These are phyloP conservation scores for Acropternis orthonyx DNA, from an alignment of 2,797 vertebrate species.

Conservation along the genomic window DNA sequence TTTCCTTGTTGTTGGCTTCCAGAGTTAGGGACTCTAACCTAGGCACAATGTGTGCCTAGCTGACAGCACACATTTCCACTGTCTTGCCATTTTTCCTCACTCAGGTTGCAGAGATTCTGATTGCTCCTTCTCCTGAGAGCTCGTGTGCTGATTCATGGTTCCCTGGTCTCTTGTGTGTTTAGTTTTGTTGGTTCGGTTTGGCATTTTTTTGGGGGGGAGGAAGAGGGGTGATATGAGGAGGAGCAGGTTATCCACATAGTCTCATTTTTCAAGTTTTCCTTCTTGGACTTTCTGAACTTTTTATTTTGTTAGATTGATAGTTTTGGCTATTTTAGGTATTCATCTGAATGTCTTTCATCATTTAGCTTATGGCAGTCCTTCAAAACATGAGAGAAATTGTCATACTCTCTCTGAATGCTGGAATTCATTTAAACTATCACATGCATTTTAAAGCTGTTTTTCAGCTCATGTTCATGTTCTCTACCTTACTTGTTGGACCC, in stretches of 20 bases:
- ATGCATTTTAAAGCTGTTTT: not conserved
- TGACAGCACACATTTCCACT: not conserved
- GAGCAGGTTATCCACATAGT: not conserved
- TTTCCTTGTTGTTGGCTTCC: not conserved
- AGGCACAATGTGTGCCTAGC: too few relatives aligned
- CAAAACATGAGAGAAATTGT: not conserved
- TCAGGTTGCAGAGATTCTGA: not conserved
- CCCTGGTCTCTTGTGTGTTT: not conserved
- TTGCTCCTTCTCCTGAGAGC: not conserved
- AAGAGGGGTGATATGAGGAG: accelerated
- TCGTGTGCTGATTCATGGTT: not conserved
- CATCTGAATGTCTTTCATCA: not conserved
- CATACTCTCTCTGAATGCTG: not conserved
- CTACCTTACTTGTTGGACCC: not conserved
- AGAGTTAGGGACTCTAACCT: not conserved
- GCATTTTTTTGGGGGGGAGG: accelerated
- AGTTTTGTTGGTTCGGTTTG: not conserved
- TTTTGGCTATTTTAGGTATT: not conserved
- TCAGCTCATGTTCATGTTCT: not conserved
- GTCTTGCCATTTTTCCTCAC: not conserved
- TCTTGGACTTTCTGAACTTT: not conserved
- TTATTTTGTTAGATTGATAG: not conserved
- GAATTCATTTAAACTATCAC: not conserved
- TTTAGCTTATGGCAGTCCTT: not conserved
- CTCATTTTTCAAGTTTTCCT: not conserved